phyloP scores from a whole-genome alignment of 1,140 invertebrate species.

The Liolophura sinensis region DNA sequence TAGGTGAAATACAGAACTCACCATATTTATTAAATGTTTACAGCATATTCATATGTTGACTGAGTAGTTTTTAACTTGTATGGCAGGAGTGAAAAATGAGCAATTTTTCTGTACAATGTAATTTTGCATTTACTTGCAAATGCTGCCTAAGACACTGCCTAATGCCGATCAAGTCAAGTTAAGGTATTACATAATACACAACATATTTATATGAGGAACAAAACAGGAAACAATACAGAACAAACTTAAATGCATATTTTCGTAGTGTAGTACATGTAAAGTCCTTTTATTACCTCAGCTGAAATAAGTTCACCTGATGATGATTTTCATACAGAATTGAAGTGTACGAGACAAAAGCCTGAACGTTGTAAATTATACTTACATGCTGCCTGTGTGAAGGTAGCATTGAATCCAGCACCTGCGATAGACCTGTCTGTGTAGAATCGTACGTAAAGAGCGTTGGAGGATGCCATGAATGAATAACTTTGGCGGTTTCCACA shows the following conservation, averaged over 20 bases:
- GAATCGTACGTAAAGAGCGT: slow-evolving; percentile 92
- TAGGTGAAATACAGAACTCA: too few species aligned
- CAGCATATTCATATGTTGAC: too few species aligned
- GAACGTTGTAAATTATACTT: slow-evolving; percentile 7
- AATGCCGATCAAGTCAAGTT: too few species aligned
- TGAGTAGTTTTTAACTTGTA: too few species aligned
- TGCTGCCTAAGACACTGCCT: too few species aligned
- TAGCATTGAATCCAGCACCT: slow-evolving; percentile 83
- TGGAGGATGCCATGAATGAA: slow-evolving; percentile 78
- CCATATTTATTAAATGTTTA: too few species aligned
- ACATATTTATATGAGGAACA: too few species aligned
- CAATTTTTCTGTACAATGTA: too few species aligned
- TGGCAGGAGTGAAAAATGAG: too few species aligned
- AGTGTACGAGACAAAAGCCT: not conserved
- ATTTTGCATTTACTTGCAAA: too few species aligned
- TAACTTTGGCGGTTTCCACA: slow-evolving; percentile 91
- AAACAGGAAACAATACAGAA: not conserved
- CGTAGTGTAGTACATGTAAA: not conserved
- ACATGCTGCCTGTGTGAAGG: slow-evolving; percentile 71
- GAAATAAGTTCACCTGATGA: not conserved
- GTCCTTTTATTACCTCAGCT: not conserved
- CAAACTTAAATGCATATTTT: not conserved
- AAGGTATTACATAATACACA: too few species aligned
- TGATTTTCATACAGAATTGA: not conserved
- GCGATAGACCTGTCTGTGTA: slow-evolving; percentile 91